A percentile compares a stretch with the other conserved stretches of the same genome.
These are phyloP conservation scores for Staurois parvus DNA, from an alignment of 2,797 vertebrate species.

Conservation along the genomic window DNA sequence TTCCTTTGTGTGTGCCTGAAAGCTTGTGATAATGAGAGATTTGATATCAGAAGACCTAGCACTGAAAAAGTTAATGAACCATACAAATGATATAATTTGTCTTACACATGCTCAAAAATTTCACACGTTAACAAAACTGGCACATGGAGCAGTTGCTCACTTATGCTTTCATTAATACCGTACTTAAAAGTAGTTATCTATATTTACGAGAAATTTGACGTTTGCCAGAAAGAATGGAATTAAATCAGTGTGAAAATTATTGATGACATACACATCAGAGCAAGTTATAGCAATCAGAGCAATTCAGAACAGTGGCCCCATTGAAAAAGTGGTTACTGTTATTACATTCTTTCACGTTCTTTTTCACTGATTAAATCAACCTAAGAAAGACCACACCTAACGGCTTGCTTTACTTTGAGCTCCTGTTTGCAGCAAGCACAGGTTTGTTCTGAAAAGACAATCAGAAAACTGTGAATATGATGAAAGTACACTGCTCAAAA, in stretches of 20 bases:
- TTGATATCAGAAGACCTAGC: constrained; percentile 15
- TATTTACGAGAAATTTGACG: neutral
- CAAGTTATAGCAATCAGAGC: too few relatives aligned
- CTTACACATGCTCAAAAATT: constrained; percentile 26
- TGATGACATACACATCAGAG: neutral
- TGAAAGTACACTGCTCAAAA: too few relatives aligned
- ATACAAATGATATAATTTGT: constrained; percentile 45
- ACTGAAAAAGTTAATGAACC: constrained; percentile 32
- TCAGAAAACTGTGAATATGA: too few relatives aligned
- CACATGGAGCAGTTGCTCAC: constrained; percentile 9
- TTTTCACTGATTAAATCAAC: neutral
- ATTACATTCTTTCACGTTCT: neutral
- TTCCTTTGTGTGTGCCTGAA: constrained; percentile 1
- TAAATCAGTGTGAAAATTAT: neutral
- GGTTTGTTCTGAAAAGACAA: too few relatives aligned
- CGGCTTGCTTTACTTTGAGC: neutral
- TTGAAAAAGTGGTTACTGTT: neutral
- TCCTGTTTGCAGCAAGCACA: too few relatives aligned
- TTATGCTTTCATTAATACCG: constrained; percentile 4
- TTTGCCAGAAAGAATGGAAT: too few relatives aligned
- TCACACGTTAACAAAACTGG: constrained; percentile 20
- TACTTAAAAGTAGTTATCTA: neutral
- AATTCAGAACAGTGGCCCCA: too few relatives aligned
- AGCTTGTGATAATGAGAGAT: constrained; percentile 8
- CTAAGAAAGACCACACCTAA: neutral